A percentile compares a stretch with the other conserved stretches of the same genome.
These are phyloP conservation scores for Andrena bucephala DNA, from an alignment of 2,888 invertebrate species.

Conservation along the genomic window DNA sequence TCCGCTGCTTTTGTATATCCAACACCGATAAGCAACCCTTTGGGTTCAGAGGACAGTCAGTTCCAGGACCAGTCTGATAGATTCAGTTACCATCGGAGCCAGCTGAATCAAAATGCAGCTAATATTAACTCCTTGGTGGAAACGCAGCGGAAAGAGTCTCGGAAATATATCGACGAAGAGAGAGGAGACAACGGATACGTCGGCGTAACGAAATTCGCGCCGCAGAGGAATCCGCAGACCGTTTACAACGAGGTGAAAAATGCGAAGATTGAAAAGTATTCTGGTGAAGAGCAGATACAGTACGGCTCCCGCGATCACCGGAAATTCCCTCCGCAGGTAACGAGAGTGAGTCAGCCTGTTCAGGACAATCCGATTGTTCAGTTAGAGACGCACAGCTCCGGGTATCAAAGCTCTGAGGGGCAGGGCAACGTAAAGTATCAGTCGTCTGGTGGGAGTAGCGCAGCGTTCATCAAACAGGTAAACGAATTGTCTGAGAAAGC, in stretches of 20 bases:
- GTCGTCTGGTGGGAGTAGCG: conserved; percentile 37
- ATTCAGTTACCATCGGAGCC: not conserved
- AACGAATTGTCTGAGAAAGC: conserved; percentile 59
- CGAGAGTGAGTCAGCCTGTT: conserved; percentile 11
- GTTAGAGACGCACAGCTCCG: conserved; percentile 31
- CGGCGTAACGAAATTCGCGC: not conserved
- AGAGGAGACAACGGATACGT: not conserved
- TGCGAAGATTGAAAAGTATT: not conserved
- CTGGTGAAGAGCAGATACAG: conserved; percentile 2
- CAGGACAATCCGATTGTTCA: conserved; percentile 22
- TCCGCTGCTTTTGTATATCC: conserved; percentile 27
- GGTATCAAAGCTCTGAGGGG: not conserved
- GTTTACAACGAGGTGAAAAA: conserved; percentile 11
- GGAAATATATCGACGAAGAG: conserved; percentile 1
- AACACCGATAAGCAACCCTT: conserved; percentile 36
- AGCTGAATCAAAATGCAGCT: conserved; percentile 50
- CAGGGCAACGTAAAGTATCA: conserved; percentile 23
- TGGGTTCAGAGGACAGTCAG: conserved; percentile 10
- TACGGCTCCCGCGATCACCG: conserved; percentile 38
- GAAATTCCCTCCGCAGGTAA: conserved; percentile 32
- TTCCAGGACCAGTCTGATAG: not conserved
- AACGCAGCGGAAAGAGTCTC: conserved; percentile 32
- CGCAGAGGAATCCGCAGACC: not conserved
- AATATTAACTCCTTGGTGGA: conserved; percentile 59
- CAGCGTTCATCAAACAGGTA: conserved; percentile 65